Evolutionary conservation across 2,888 invertebrate genomes (phyloP).

Genomic region (Metacarcinus magister): DNA sequence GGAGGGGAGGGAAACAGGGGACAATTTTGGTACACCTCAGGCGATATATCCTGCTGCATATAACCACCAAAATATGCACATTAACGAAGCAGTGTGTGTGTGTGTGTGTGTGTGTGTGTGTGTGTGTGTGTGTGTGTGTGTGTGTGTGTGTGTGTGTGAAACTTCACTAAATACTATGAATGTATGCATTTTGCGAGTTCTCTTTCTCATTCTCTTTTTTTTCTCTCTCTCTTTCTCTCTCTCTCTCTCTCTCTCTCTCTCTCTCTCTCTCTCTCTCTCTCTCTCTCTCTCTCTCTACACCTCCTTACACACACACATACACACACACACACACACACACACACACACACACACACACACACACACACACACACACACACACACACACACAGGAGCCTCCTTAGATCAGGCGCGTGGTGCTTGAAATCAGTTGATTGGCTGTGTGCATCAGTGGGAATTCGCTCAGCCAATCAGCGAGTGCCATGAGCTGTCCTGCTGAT

Average conservation of each 20-base stretch:
- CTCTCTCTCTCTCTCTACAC: neutral
- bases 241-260: neutral
- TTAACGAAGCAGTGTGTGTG: neutral
- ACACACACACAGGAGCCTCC: neutral
- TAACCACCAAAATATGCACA: neutral
- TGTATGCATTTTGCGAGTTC: neutral
- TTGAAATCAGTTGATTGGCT: constrained; percentile 43
- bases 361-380: constrained; percentile 40
- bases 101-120: constrained; percentile 59
- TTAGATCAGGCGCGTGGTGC: neutral
- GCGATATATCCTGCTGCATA: constrained; percentile 7
- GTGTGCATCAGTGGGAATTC: constrained; percentile 56
- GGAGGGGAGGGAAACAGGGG: neutral
- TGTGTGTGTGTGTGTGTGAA: constrained; percentile 1
- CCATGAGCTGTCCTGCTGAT: constrained; percentile 71
- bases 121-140: constrained; percentile 29
- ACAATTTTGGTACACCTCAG: neutral
- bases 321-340: neutral
- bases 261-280: neutral
- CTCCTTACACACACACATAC: no score
- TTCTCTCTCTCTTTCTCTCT: neutral
- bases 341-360: constrained; percentile 30
- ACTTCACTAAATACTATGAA: neutral
- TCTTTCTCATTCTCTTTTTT: neutral
- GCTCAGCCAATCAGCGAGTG: constrained; percentile 62